Percentiles rank a stretch among this genome's conserved stretches.
Conservation (phyloP, 1,140 invertebrate species). For the Chymomyza costata region DNA sequence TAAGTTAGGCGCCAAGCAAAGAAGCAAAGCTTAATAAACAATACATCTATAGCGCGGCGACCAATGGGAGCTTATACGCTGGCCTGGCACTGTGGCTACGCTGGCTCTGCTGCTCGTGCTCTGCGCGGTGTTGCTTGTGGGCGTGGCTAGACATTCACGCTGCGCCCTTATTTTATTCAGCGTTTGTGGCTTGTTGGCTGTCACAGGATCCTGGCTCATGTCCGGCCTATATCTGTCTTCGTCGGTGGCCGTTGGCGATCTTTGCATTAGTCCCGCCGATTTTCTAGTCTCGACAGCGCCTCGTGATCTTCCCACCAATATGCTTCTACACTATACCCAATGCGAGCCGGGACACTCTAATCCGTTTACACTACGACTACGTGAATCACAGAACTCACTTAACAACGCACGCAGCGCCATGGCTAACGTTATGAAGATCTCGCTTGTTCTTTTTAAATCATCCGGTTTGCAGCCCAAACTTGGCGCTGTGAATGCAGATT, state of each 20-base stretch:
- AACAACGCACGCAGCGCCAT: constrained; percentile 79
- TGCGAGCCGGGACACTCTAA: constrained; percentile 87
- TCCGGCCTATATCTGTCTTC: constrained; percentile 88
- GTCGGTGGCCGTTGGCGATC: constrained; percentile 86
- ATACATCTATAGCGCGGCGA: constrained; percentile 74
- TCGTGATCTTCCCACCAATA: constrained; percentile 80
- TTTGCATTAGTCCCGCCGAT: constrained; percentile 86
- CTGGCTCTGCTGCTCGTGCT: constrained; percentile 86
- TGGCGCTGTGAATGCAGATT: constrained; percentile 83
- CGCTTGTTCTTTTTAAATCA: constrained; percentile 70
- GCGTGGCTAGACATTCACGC: constrained; percentile 87
- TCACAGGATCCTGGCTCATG: constrained; percentile 93
- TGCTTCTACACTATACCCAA: constrained; percentile 88
- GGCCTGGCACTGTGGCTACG: constrained; percentile 87
- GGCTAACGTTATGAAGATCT: constrained; percentile 73
- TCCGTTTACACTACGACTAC: constrained; percentile 85
- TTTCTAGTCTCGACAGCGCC: constrained; percentile 87
- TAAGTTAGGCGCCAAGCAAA: too few species aligned
- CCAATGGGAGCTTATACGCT: constrained; percentile 81
- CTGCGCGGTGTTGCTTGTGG: constrained; percentile 87
- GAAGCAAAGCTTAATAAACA: neutral
- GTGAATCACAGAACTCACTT: constrained; percentile 84
- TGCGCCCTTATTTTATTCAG: constrained; percentile 77
- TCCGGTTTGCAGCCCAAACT: constrained; percentile 81
- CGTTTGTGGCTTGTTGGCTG: constrained; percentile 90